Conservation (phyloP, 2,113 vertebrate genomes). For the Campylomormyrus tamandua region DNA sequence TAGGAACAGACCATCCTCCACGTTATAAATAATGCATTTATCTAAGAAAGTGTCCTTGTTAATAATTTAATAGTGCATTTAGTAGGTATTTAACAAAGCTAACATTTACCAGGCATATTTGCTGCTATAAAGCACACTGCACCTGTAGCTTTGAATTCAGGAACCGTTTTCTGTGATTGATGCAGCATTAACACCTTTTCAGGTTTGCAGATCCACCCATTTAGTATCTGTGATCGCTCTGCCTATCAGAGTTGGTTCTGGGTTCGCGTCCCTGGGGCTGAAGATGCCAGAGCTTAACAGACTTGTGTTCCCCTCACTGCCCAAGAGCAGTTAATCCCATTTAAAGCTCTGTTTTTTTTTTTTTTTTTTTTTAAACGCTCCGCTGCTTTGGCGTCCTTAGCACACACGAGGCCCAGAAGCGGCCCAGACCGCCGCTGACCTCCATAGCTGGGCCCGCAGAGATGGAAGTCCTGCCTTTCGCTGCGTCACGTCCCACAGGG, state of each 20-base stretch:
- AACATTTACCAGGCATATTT: neutral
- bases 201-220: neutral
- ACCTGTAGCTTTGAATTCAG: neutral
- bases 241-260: neutral
- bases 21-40: neutral
- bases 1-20: neutral
- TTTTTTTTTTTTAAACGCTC: neutral
- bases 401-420: neutral
- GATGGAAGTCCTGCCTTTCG: neutral
- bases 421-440: neutral
- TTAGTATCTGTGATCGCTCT: neutral
- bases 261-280: neutral
- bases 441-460: neutral
- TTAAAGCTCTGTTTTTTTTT: conserved; percentile 18
- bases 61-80: conserved; percentile 2
- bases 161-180: neutral
- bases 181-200: neutral
- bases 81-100: neutral
- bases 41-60: neutral
- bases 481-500: neutral
- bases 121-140: neutral
- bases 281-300: neutral
- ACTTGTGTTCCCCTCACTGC: conserved; percentile 14
- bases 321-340: neutral
- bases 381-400: conserved; percentile 13